Evolutionary conservation across 2,113 vertebrate genomes (phyloP).

Genomic region (Himantopus leucocephalus): DNA sequence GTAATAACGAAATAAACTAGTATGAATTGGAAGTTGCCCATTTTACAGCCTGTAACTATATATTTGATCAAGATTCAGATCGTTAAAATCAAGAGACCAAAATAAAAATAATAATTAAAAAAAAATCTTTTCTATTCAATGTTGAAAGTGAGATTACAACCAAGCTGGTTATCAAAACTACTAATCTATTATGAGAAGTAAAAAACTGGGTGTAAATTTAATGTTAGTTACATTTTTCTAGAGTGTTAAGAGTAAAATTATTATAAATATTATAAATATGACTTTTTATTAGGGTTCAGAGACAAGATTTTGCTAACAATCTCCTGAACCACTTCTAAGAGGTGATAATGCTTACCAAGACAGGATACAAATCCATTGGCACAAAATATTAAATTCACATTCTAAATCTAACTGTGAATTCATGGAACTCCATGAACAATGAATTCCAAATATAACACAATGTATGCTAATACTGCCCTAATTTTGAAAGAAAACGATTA

Average conservation of each 20-base stretch:
- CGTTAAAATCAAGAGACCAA: background rate
- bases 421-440: background rate
- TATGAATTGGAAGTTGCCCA: background rate
- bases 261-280: background rate
- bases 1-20: background rate
- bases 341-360: background rate
- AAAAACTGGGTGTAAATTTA: background rate
- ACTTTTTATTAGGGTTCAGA: background rate
- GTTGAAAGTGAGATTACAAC: background rate
- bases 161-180: background rate
- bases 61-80: background rate
- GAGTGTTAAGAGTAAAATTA: background rate
- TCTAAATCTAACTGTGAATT: background rate
- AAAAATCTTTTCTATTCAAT: background rate
- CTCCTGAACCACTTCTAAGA: background rate
- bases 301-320: background rate
- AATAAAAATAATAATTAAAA: background rate
- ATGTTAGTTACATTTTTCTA: background rate
- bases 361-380: background rate
- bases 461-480: conserved; percentile 29
- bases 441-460: background rate
- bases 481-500: background rate
- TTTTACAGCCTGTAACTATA: background rate
- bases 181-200: background rate
- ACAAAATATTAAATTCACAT: background rate